Base-by-base conservation (phyloP, 2,888 invertebrate species). In the Pomacea canaliculata region DNA sequence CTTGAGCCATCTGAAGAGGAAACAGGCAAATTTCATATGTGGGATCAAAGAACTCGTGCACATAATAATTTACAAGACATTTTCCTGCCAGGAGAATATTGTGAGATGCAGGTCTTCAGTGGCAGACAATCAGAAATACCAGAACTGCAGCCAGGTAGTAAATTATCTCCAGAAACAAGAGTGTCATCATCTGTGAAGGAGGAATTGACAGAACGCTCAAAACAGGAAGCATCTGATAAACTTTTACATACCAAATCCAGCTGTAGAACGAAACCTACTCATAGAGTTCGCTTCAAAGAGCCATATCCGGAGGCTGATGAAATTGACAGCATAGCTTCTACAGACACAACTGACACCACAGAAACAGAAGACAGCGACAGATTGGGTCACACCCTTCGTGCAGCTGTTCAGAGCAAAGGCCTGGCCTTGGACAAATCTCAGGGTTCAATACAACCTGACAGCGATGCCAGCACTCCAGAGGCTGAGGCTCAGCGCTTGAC, bases 401-500 rank as follows among this genome's bases (percentile, higher is more conserved):
- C 74, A 10, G 59, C 62, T 12, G 74, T 74, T 19, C 74, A 74
- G 68, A 68, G 37, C 48, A 74, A 69, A 49, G 74, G 74, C 1
- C 69, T 74, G 10, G 19, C 74, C 23, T 49, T 74, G 48, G 74
- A 74, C 62, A 69, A 46, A 23, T 48, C 49, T n/a, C 74, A 74
- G 69, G 67, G 49, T 9, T 68, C 76, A 63, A 19, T 62, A 7
- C 72, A 70, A 60, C 77, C 78, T 9, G 80, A 80, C 70, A 70
- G 70, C 16, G 79, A 80, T 16, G 75, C 72, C 60, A 75, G 78
- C 71, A 81, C 75, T 8, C 80, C 82, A 23, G 82, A 82, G 65
- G 63, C 65, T 0, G 82, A 82, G 65, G 79, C 79, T 27, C 78
- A 71, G 13, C 71, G 73, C 62, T 67, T 80, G 49, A 81, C 79